These are phyloP conservation scores for Heliconius eleuchia DNA, from an alignment of 1,140 invertebrate species.

Conservation along the genomic window DNA sequence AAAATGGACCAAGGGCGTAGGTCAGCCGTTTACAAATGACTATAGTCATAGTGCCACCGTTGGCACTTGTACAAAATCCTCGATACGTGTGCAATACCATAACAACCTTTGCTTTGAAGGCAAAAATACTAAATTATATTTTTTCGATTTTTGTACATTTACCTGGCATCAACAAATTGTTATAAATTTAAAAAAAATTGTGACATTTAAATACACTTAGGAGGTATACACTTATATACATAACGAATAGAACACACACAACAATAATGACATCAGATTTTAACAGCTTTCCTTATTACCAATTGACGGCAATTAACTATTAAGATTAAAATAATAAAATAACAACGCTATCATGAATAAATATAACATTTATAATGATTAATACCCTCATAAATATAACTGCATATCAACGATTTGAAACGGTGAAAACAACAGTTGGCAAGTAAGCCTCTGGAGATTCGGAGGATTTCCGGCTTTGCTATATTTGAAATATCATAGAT, in stretches of 20 bases:
- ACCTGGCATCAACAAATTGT: no score
- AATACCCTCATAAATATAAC: not conserved
- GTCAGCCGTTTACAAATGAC: slow-evolving; percentile 40
- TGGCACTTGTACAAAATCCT: slow-evolving; percentile 29
- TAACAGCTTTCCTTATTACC: not conserved
- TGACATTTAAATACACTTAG: no score
- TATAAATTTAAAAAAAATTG: no score
- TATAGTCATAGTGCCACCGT: slow-evolving; percentile 31
- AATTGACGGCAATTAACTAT: not conserved
- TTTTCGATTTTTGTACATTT: not conserved
- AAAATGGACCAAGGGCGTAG: slow-evolving; percentile 42
- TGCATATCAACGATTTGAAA: slow-evolving; percentile 6
- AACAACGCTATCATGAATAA: not conserved
- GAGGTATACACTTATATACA: not conserved
- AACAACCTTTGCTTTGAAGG: not conserved
- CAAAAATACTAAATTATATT: not conserved
- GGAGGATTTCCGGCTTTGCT: slow-evolving; percentile 20
- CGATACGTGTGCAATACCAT: slow-evolving; percentile 9
- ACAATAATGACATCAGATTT: not conserved
- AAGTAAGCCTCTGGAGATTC: slow-evolving; percentile 23
- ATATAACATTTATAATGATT: slow-evolving; percentile 1
- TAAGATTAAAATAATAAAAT: not conserved
- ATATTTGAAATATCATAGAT: slow-evolving; percentile 30
- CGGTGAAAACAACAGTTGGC: slow-evolving; percentile 22
- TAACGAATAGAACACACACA: no score